phyloP scores from a whole-genome alignment of 1,140 invertebrate species.

The Trissolcus basalis region DNA sequence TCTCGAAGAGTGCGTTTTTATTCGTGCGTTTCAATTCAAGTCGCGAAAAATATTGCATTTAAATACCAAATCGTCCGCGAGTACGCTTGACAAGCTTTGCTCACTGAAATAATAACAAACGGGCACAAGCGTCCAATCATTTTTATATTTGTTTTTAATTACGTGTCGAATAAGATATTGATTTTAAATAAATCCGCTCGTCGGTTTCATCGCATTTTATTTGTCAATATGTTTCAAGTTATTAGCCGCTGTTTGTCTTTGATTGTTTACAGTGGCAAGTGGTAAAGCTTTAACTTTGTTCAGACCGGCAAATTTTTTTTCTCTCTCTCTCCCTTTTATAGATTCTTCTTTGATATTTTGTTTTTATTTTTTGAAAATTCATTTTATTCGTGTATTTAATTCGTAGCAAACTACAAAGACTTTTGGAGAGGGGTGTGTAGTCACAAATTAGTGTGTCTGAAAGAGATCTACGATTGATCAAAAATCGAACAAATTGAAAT shows the following conservation, averaged over 20 bases:
- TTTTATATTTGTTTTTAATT: slow-evolving; percentile 46
- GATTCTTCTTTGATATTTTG: too few species aligned
- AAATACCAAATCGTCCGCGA: slow-evolving; percentile 16
- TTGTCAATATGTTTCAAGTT: slow-evolving; percentile 16
- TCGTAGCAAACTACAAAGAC: too few species aligned
- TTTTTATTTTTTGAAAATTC: not conserved
- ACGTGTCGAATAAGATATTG: slow-evolving; percentile 35
- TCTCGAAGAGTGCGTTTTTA: slow-evolving; percentile 1
- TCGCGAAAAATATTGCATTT: slow-evolving; percentile 14
- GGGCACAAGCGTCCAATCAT: slow-evolving; percentile 7
- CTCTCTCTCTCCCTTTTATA: too few species aligned
- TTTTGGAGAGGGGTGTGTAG: too few species aligned
- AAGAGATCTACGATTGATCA: slow-evolving; percentile 22
- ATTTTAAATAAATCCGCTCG: slow-evolving; percentile 21
- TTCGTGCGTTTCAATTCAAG: slow-evolving; percentile 18
- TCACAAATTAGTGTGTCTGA: slow-evolving; percentile 5
- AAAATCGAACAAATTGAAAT: slow-evolving; percentile 53
- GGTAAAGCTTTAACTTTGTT: slow-evolving; percentile 5
- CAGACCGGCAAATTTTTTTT: not conserved
- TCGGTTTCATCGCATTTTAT: slow-evolving; percentile 12
- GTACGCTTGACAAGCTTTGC: slow-evolving; percentile 7
- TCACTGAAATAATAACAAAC: slow-evolving; percentile 12
- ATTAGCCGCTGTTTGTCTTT: slow-evolving; percentile 12
- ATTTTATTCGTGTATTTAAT: not conserved
- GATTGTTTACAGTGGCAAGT: slow-evolving; percentile 17